These are phyloP conservation scores for Bellardia pandia DNA, from an alignment of 2,888 invertebrate species.

Conservation along the genomic window DNA sequence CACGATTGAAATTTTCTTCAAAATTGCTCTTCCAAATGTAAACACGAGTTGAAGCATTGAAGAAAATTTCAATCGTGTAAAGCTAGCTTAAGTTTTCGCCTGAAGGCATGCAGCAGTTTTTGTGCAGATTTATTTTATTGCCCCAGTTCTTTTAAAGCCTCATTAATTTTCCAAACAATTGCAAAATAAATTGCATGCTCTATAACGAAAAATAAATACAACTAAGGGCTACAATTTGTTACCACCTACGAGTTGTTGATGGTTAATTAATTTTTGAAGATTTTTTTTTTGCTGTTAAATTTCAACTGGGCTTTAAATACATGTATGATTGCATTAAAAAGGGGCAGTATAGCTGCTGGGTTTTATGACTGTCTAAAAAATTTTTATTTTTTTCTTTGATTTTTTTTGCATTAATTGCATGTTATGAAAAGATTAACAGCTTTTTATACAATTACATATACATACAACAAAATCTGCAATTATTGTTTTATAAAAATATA, in stretches of 20 bases:
- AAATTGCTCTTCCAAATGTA: too few species aligned
- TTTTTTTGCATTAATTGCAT: neutral
- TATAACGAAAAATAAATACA: neutral
- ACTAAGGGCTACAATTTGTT: neutral
- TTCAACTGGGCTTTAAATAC: neutral
- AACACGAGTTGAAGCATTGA: too few species aligned
- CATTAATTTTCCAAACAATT: neutral
- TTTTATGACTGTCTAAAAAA: neutral
- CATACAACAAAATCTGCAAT: neutral
- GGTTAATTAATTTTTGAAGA: neutral
- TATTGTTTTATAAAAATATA: neutral
- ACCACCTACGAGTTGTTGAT: neutral
- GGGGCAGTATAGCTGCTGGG: neutral
- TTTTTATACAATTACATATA: neutral
- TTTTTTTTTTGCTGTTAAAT: neutral
- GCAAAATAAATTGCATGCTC: neutral
- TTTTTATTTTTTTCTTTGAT: neutral
- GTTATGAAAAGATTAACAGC: neutral
- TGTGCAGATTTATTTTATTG: neutral
- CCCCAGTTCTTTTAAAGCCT: neutral
- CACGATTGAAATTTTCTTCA: too few species aligned
- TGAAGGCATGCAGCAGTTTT: neutral
- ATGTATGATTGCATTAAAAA: neutral
- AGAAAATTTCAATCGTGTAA: too few species aligned
- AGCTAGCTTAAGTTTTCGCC: neutral